Evolutionary conservation across 2,113 vertebrate genomes (phyloP).

Genomic region (Sturnus vulgaris): DNA sequence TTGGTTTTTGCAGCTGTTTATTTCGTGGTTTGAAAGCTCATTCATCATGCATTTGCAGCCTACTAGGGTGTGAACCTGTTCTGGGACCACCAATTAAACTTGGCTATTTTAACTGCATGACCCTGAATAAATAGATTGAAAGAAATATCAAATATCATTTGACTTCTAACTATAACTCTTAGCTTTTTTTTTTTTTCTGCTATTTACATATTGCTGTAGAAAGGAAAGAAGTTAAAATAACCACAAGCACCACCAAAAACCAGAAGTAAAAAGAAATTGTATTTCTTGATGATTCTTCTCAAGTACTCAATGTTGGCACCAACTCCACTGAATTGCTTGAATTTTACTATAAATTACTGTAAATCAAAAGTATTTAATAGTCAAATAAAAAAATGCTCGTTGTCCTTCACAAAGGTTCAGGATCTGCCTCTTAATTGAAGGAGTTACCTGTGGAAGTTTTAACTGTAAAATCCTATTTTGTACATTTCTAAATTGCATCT

Average conservation of each 20-base stretch:
- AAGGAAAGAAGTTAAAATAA: background rate
- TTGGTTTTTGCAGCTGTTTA: background rate
- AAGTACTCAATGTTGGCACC: background rate
- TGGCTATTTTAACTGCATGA: background rate
- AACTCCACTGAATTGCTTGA: background rate
- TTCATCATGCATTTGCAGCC: background rate
- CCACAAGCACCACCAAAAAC: background rate
- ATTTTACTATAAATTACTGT: background rate
- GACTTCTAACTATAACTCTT: background rate
- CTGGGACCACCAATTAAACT: background rate
- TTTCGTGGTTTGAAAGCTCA: background rate
- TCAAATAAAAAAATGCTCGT: background rate
- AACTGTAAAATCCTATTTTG: background rate
- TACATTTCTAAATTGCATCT: background rate
- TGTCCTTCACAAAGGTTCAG: background rate
- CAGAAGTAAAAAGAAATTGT: background rate
- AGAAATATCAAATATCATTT: background rate
- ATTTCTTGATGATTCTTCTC: background rate
- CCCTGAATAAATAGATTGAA: background rate
- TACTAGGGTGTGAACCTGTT: background rate
- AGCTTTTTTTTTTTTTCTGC: background rate
- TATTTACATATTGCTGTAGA: background rate
- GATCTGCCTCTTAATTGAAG: background rate
- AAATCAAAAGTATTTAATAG: background rate
- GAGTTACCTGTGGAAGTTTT: background rate